Percentiles rank a stretch among this genome's conserved stretches.
phyloP scores from a whole-genome alignment of 2,797 vertebrate species.

The Salmo trutta region DNA sequence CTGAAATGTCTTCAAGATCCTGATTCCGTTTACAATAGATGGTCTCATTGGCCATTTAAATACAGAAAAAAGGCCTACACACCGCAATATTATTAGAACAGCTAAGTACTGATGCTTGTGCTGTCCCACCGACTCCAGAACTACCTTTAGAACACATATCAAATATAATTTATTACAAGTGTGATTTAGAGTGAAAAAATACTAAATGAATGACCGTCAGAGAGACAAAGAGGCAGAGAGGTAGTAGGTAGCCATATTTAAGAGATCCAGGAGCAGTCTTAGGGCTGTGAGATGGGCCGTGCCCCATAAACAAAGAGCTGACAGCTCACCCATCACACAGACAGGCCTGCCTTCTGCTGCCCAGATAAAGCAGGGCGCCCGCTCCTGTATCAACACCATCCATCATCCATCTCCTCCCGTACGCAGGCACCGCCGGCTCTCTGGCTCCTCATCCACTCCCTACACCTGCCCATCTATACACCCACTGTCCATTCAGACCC shows the following conservation, averaged over 20 bases:
- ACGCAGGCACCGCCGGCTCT: conserved; percentile 2
- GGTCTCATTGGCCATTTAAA: neutral
- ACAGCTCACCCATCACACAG: conserved; percentile 82
- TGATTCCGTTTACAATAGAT: conserved; percentile 36
- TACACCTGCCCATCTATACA: conserved; percentile 47
- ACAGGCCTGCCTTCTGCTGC: conserved; percentile 79
- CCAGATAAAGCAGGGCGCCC: conserved; percentile 77
- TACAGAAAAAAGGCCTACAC: neutral
- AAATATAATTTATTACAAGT: neutral
- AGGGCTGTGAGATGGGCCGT: conserved; percentile 72
- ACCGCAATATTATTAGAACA: neutral
- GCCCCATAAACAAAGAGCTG: conserved; percentile 80
- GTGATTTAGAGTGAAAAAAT: neutral
- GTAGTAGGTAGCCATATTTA: conserved; percentile 57
- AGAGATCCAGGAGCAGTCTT: conserved; percentile 59
- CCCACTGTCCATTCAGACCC: too few species aligned
- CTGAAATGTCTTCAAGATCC: conserved; percentile 44
- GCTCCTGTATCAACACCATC: conserved; percentile 80
- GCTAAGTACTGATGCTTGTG: neutral
- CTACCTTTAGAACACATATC: neutral
- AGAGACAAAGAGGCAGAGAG: conserved; percentile 3
- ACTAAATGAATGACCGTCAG: neutral
- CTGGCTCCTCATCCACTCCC: conserved; percentile 36
- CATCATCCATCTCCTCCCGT: conserved; percentile 69
- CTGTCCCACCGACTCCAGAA: neutral